Percentiles rank a stretch among this genome's conserved stretches.
Conservation (phyloP, 1,140 invertebrate species). For the Calephelis virginiensis region DNA sequence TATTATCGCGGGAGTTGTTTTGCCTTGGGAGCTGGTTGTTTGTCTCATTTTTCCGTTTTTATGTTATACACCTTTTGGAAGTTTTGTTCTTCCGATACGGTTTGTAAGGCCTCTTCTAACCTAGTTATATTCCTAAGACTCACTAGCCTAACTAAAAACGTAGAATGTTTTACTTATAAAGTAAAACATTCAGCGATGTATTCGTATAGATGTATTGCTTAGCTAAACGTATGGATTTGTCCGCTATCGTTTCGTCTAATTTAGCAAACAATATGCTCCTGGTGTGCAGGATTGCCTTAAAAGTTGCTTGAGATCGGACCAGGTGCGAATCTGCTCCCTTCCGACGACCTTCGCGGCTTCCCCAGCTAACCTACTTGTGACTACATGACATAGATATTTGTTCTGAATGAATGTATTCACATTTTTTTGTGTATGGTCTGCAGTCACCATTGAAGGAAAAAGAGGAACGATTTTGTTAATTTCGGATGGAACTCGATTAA, state of each 20-base stretch:
- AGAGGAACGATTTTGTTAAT: background rate
- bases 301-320: slow-evolving; percentile 5
- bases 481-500: background rate
- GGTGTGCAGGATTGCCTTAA: too few relatives aligned
- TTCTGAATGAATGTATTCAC: slow-evolving; percentile 14
- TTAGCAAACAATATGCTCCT: too few relatives aligned
- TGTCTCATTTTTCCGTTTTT: too few relatives aligned
- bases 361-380: slow-evolving; percentile 18
- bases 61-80: background rate
- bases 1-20: background rate
- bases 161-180: background rate
- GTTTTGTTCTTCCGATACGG: background rate
- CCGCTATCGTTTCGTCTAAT: too few relatives aligned
- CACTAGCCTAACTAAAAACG: background rate
- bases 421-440: background rate
- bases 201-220: background rate
- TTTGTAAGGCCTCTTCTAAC: background rate
- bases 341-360: slow-evolving; percentile 22
- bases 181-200: background rate
- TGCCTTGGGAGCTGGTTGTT: too few relatives aligned
- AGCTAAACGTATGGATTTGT: too few relatives aligned
- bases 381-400: slow-evolving; percentile 18
- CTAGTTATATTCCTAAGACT: background rate
- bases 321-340: slow-evolving; percentile 13
- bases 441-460: slow-evolving; percentile 3